Conservation (phyloP, 2,113 vertebrate genomes). For the Camarhynchus parvulus region DNA sequence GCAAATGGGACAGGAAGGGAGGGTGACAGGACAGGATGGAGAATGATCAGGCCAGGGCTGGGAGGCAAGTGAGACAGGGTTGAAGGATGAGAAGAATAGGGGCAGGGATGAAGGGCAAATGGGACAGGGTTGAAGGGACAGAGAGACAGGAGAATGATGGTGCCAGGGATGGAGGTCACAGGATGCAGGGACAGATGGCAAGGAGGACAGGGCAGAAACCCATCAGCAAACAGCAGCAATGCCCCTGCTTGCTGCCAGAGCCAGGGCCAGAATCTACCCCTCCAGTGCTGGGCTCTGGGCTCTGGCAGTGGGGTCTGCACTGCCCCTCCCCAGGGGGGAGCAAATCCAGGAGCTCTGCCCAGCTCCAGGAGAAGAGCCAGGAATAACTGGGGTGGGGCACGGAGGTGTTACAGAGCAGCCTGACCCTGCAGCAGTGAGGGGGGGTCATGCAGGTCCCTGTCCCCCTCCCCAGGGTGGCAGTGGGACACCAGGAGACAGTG, state of each 20-base stretch:
- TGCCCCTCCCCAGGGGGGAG: not conserved
- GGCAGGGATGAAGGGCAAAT: not conserved
- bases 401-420: not conserved
- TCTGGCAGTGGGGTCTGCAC: not conserved
- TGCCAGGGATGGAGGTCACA: not conserved
- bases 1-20: not conserved
- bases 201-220: not conserved
- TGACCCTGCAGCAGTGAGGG: fast-evolving
- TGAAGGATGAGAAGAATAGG: not conserved
- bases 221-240: not conserved
- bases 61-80: fast-evolving
- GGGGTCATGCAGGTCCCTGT: not conserved
- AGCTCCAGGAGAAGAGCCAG: not conserved
- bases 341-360: not conserved
- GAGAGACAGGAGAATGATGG: not conserved
- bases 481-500: not conserved
- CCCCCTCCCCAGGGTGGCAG: not conserved
- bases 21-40: not conserved
- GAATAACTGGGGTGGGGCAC: not conserved
- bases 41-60: not conserved
- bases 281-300: fast-evolving
- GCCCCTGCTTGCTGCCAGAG: not conserved
- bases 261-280: not conserved
- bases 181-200: not conserved
- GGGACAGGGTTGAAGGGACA: not conserved